These are phyloP conservation scores for Lordiphosa clarofinis DNA, from an alignment of 1,140 invertebrate species.

Conservation along the genomic window DNA sequence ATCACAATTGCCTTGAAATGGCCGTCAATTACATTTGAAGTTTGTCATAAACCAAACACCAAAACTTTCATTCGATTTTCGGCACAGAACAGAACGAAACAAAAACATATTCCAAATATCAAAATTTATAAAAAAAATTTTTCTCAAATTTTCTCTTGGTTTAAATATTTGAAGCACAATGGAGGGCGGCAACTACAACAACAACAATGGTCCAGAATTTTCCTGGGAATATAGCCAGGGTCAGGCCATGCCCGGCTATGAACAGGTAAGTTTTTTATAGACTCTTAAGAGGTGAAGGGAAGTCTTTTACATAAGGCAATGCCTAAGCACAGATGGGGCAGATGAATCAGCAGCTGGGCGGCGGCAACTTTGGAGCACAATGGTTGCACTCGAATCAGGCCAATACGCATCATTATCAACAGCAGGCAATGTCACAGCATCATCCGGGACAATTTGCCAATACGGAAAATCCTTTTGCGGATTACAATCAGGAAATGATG, in stretches of 20 bases:
- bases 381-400: slow-evolving; percentile 59
- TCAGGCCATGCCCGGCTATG: background rate
- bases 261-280: slow-evolving; percentile 27
- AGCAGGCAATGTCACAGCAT: slow-evolving; percentile 4
- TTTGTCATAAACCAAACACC: too few relatives aligned
- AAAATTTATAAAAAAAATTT: too few relatives aligned
- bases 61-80: too few relatives aligned
- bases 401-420: slow-evolving; percentile 9
- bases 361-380: slow-evolving; percentile 28
- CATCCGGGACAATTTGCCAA: background rate
- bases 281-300: background rate
- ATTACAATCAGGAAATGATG: slow-evolving; percentile 46
- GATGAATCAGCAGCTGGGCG: slow-evolving; percentile 1
- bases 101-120: too few relatives aligned
- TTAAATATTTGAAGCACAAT: slow-evolving; percentile 12
- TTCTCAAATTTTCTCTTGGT: too few relatives aligned
- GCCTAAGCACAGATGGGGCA: slow-evolving; percentile 14
- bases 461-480: slow-evolving; percentile 25
- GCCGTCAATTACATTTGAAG: too few relatives aligned
- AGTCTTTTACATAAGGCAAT: too few relatives aligned
- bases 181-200: slow-evolving; percentile 31
- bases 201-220: slow-evolving; percentile 37
- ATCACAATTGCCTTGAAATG: too few relatives aligned
- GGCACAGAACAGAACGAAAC: too few relatives aligned
- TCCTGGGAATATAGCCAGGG: slow-evolving; percentile 28